Evolutionary conservation across 2,113 vertebrate genomes (phyloP), one percentile per base, ranked within the genome.

Genomic region (Eptesicus fuscus): DNA sequence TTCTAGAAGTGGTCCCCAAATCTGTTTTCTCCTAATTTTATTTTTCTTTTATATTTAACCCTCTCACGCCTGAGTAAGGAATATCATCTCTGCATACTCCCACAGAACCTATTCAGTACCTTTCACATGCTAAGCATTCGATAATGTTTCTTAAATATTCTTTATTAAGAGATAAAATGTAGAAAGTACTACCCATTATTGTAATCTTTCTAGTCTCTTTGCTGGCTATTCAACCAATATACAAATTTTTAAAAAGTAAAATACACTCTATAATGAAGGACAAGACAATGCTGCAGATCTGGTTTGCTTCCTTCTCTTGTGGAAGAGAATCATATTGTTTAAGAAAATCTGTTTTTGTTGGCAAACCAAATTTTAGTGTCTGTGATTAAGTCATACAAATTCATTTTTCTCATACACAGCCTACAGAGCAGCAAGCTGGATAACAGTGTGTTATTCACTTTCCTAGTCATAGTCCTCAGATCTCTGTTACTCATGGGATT

Each of bases 401-500:
- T 92, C 92, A 90, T 92, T 97, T 96, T 96, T 93, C 83, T 95
- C 28, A 95, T 0, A 79, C 10, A 18, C 20, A 78, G 65, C 49
- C 70, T 94, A 74, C 88, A 96, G 87, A 92, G 53, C 70, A 87
- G 83, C 93, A 97, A 96, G 92, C 83, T 44, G 73, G 93, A 97
- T 96, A 93, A 63, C 7, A 96, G 83, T 56, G 35, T 37, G 71
- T 76, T 91, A 94, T 77, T 94, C 86, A 90, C 90, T 97, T 94
- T 97, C 92, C 92, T 95, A 95, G 86, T 95, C 87, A 97, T 16
- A 96, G 79, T 63, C 70, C 82, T 95, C 88, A 95, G 91, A 95
- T 80, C 88, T 91, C 96, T 97, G 67, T 97, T 95, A 96, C 87
- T 91, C 80, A 95, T 94, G 97, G 84, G 92, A 30, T 80, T 84